These are phyloP conservation scores for Parazoanthus darwini DNA, from an alignment of 92 coral and sea anemone species.

Conservation along the genomic window DNA sequence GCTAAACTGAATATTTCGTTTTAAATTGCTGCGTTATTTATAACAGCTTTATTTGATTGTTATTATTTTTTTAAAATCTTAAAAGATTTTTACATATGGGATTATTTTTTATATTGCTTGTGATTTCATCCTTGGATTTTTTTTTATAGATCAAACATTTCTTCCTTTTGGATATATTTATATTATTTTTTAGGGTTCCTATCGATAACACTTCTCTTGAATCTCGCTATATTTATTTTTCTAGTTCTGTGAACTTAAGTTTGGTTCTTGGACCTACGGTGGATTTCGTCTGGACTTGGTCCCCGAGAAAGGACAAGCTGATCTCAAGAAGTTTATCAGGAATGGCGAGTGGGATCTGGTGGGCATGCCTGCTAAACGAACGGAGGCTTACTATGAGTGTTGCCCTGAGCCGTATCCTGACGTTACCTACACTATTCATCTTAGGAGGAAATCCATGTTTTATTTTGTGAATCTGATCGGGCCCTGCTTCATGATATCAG, in stretches of 20 bases:
- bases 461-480: slow-evolving; percentile 85
- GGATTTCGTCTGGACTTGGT: slow-evolving; percentile 75
- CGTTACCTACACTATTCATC: slow-evolving; percentile 75
- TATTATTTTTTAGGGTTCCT: no score
- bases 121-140: no score
- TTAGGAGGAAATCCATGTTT: slow-evolving; percentile 75
- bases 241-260: slow-evolving; percentile 65
- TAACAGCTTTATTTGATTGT: no score
- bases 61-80: no score
- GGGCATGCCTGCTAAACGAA: slow-evolving; percentile 68
- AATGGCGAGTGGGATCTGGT: slow-evolving; percentile 96
- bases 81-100: no score
- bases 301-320: slow-evolving; percentile 66
- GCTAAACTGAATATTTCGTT: no score
- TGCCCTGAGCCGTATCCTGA: slow-evolving; percentile 89
- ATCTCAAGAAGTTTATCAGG: slow-evolving; percentile 62
- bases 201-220: no score
- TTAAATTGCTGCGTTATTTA: no score
- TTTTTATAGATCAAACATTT: no score
- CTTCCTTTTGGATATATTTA: neutral
- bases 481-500: slow-evolving; percentile 66
- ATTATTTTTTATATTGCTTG: no score
- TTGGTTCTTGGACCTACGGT: slow-evolving; percentile 97
- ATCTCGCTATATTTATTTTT: neutral
- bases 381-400: slow-evolving; percentile 69